Evolutionary conservation across 2,797 vertebrate species (phyloP), one percentile per base, ranked within the genome.

Genomic region (Sitta carolinensis): DNA sequence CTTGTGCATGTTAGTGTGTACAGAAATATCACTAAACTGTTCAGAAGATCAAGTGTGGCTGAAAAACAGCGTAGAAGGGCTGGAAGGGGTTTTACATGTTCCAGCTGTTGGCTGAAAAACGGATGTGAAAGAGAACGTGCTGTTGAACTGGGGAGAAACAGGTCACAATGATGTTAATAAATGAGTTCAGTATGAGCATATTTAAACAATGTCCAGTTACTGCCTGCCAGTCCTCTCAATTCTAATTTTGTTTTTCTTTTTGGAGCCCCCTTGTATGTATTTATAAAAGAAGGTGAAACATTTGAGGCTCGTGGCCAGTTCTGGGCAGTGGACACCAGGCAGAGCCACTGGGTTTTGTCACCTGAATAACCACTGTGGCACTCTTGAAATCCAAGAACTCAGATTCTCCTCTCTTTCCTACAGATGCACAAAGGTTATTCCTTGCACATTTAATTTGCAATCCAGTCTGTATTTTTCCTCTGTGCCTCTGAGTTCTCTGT

Each of bases 211-310:
- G 5, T 7, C n/a, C n/a, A 54, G 34, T 7, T 15, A n/a, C 19
- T n/a, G 14, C 0, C 0, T 47, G 23, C 3, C 23, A 15, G 8
- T 18, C 48, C 22, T 72, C 34, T 55, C n/a, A 10, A 13, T 30
- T 34, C 1, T 38, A 10, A 4, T 32, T 58, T 29, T 27, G 19
- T 26, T 11, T 50, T 13, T 4, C 0, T 15, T 38, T 47, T 38
- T 22, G 16, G 22, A n/a, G 1, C 3, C 18, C 11, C 11, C 4
- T n/a, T n/a, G 16, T 23, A 13, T 16, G 1, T 29, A n/a, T 40
- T 52, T 62, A 4, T 16, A n/a, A n/a, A 47, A 23, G 9, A 29
- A 72, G 7, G 29, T 40, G 29, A 40, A 55, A 20, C 3, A 11
- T 62, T 40, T 61, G 30, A 42, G 43, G 30, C 45, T 23, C 0